These are phyloP conservation scores for Trematocara marginatum DNA, from an alignment of 2,113 vertebrate genomes.

Conservation along the genomic window DNA sequence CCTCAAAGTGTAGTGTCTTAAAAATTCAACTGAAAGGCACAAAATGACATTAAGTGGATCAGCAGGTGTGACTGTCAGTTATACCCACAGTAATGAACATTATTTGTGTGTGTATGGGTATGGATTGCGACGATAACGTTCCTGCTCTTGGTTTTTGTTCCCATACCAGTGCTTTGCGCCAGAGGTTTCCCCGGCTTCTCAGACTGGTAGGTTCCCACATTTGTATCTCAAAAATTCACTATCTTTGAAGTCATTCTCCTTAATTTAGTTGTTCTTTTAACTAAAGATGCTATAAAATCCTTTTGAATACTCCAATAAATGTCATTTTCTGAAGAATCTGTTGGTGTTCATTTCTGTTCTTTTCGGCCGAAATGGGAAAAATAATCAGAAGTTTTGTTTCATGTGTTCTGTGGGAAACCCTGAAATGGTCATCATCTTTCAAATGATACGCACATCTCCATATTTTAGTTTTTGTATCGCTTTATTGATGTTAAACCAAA, in stretches of 20 bases:
- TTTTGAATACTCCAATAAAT: neutral
- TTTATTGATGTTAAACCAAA: neutral
- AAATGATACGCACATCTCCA: neutral
- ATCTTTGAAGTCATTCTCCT: neutral
- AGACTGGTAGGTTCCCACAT: constrained; percentile 77
- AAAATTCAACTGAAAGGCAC: neutral
- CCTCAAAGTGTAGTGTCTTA: neutral
- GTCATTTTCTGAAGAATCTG: neutral
- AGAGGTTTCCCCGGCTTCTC: constrained; percentile 85
- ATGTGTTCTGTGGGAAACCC: neutral
- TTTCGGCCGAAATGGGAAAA: neutral
- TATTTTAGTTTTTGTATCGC: neutral
- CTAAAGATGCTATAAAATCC: neutral
- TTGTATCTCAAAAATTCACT: neutral
- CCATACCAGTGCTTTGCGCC: constrained; percentile 77
- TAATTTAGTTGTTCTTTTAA: neutral
- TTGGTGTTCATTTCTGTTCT: neutral
- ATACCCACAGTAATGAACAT: neutral
- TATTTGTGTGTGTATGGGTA: neutral
- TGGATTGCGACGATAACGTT: neutral
- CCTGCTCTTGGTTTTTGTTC: constrained; percentile 26
- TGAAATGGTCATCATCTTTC: neutral
- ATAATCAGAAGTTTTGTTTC: neutral
- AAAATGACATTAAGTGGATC: neutral
- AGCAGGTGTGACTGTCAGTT: constrained; percentile 6